Evolutionary conservation across 2,888 invertebrate species (phyloP).

Genomic region (Mactromeris polynyma): DNA sequence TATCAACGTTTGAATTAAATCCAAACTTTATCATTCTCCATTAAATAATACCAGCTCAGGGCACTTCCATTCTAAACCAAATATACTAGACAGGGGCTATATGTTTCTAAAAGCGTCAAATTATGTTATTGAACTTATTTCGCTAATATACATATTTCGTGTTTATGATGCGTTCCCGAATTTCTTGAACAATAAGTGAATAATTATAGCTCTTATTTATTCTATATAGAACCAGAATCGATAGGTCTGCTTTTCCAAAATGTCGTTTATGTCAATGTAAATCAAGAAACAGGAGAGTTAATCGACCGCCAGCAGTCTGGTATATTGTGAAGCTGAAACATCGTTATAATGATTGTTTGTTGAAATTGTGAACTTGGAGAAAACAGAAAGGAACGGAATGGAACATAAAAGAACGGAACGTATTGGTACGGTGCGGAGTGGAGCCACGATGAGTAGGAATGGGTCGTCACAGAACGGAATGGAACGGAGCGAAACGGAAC

Average conservation of each 20-base stretch:
- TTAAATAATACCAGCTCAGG: too few species aligned
- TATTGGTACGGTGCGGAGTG: too few species aligned
- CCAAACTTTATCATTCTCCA: too few species aligned
- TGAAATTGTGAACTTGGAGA: too few species aligned
- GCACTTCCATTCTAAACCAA: not conserved
- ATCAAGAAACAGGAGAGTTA: not conserved
- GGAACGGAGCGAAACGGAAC: too few species aligned
- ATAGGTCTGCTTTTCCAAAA: not conserved
- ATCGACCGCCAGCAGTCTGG: not conserved
- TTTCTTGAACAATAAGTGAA: not conserved
- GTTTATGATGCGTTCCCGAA: not conserved
- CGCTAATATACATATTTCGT: not conserved
- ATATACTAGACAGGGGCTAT: not conserved
- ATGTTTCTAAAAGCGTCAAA: not conserved
- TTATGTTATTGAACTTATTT: not conserved
- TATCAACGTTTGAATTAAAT: too few species aligned
- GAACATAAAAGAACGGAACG: too few species aligned
- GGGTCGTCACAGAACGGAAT: too few species aligned
- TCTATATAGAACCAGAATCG: not conserved
- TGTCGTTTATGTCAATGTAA: not conserved
- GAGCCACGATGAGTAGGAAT: too few species aligned
- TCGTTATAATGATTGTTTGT: not conserved
- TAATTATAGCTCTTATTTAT: conserved; percentile 3
- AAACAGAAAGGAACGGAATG: too few species aligned
- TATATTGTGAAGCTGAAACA: not conserved